Evolutionary conservation across 2,113 vertebrate genomes (phyloP).

Genomic region (Hepsetus odoe): DNA sequence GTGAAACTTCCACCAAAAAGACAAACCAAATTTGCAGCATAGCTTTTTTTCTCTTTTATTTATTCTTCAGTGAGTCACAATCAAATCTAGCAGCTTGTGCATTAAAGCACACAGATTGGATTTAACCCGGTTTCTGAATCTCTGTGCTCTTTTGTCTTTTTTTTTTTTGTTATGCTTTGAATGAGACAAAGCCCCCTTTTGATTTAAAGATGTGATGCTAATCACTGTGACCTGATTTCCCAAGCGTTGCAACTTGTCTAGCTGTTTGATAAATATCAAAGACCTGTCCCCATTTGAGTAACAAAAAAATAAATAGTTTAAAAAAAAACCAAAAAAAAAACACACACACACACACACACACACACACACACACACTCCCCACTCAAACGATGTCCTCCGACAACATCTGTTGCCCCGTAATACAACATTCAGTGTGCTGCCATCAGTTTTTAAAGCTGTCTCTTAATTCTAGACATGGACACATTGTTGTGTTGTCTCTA

Average conservation of each 20-base stretch:
- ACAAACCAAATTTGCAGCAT: not conserved
- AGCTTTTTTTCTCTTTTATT: conserved; percentile 30
- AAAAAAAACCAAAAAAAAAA: conserved; percentile 21
- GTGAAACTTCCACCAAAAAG: not conserved
- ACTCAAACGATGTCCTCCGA: not conserved
- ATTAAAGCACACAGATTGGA: conserved; percentile 1
- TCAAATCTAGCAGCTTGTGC: conserved; percentile 22
- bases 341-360: conserved; percentile 23
- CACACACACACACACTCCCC: conserved; percentile 27
- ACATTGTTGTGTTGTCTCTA: not conserved
- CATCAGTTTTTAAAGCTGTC: conserved; percentile 25
- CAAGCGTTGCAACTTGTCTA: conserved; percentile 25
- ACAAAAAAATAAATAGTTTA: conserved; percentile 13
- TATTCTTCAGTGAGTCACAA: conserved; percentile 4
- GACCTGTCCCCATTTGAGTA: conserved; percentile 13
- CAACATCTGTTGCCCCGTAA: conserved; percentile 9
- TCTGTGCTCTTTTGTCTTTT: not conserved
- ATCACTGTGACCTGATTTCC: conserved; percentile 13
- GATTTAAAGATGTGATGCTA: conserved; percentile 15
- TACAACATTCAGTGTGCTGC: conserved; percentile 21
- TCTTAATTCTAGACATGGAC: not conserved
- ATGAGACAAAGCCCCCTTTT: conserved; percentile 10
- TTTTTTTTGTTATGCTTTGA: not conserved
- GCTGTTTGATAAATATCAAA: conserved; percentile 45
- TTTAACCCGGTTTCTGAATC: not conserved